A percentile compares a stretch with the other conserved stretches of the same genome.
Conservation (phyloP, 2,888 invertebrate species). For the Andrena bicolor region DNA sequence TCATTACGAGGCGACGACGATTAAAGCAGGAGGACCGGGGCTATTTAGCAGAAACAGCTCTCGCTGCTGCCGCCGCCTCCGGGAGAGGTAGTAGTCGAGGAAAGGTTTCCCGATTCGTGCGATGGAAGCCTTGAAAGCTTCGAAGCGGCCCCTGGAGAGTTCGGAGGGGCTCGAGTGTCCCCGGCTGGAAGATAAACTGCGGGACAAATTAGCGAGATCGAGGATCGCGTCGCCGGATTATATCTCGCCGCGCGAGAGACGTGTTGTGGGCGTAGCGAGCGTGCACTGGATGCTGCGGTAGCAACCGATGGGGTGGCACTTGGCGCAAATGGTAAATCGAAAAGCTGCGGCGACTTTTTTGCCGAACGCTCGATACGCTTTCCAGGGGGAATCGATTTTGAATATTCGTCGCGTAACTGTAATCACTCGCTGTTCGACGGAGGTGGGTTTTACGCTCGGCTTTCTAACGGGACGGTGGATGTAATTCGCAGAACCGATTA, state of each 20-base stretch:
- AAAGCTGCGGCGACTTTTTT: no score
- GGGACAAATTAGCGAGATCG: conserved; percentile 45
- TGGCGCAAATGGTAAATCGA: no score
- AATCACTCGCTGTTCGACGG: no score
- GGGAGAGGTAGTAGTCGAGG: not conserved
- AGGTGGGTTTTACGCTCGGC: no score
- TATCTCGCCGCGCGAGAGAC: conserved; percentile 5
- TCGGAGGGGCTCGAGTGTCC: conserved; percentile 22
- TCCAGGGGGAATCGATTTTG: no score
- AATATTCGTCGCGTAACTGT: no score
- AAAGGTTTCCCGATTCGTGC: not conserved
- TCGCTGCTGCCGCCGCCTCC: not conserved
- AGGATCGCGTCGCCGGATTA: conserved; percentile 25
- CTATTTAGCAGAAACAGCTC: conserved; percentile 19
- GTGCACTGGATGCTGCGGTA: no score
- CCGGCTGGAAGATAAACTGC: conserved; percentile 46
- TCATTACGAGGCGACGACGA: conserved; percentile 47
- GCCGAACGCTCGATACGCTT: no score
- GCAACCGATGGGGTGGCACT: no score
- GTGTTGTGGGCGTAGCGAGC: not conserved
- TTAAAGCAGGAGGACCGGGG: conserved; percentile 41
- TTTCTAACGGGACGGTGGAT: no score
- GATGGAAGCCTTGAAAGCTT: conserved; percentile 4
- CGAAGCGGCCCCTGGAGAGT: conserved; percentile 19
- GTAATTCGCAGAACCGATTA: no score